These are phyloP conservation scores for Apaloderma vittatum DNA, from an alignment of 2,113 vertebrate species.

Conservation along the genomic window DNA sequence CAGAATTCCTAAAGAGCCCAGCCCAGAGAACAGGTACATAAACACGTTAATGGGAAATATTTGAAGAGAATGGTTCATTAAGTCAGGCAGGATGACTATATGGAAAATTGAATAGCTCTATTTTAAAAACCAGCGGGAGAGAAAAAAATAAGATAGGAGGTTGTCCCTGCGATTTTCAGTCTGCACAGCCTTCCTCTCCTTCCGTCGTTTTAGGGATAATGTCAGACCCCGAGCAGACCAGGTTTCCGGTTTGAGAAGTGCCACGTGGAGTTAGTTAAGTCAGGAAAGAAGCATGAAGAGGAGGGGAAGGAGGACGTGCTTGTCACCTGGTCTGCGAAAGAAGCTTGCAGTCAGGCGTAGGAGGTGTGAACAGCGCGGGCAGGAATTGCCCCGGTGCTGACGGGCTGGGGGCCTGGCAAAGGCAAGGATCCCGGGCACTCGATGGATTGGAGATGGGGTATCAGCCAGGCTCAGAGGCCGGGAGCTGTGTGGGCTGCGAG, in stretches of 20 bases:
- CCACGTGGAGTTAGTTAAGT: background rate
- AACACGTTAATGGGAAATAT: background rate
- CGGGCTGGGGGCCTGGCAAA: background rate
- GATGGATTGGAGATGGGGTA: background rate
- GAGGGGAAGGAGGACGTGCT: background rate
- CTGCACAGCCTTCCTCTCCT: background rate
- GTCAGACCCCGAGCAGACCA: background rate
- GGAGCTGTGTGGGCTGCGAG: background rate
- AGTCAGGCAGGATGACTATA: background rate
- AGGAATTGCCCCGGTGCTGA: background rate
- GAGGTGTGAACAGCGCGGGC: accelerated
- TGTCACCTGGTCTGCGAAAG: background rate
- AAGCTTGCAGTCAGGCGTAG: background rate
- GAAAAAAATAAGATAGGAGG: background rate
- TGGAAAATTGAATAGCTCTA: background rate
- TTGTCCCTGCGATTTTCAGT: background rate
- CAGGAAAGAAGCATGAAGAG: background rate
- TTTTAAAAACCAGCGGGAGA: background rate
- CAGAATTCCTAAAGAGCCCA: background rate
- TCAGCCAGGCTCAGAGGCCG: background rate
- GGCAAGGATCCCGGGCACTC: background rate
- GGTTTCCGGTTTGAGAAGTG: background rate
- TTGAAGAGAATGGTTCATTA: constrained; percentile 38
- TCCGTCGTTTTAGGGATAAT: background rate
- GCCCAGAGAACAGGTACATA: constrained; percentile 1